Evolutionary conservation across 2,888 invertebrate genomes (phyloP), one percentile per base, ranked within the genome.

Genomic region (Helicoverpa assulta): DNA sequence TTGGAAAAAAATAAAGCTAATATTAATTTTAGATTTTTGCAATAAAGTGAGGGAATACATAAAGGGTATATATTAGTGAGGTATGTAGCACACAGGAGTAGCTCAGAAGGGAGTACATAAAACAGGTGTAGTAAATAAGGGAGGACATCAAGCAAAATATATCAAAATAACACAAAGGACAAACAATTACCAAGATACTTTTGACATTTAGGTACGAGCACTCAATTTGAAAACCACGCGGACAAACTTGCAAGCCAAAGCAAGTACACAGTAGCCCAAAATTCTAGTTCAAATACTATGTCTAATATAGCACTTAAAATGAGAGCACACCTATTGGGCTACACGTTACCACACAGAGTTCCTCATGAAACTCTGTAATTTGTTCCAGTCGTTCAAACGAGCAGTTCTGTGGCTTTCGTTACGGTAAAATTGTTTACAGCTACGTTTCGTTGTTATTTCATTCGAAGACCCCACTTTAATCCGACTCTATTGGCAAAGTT

Each of bases 301-400:
- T 60, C 16, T 16, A 52, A 71, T 50, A 61, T 8, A 76, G 53
- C 43, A 43, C 76, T 76, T 61, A 33, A 61, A 65, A 73, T 73
- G 51, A 37, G n/a, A 54, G 53, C 61, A 29, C 57, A 60, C 29
- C n/a, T 37, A 53, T 50, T 56, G 73, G 67, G 55, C 37, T 56
- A n/a, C 55, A 70, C 8, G 50, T 57, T 50, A 60, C 76, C 70
- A 5, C 81, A 63, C 52, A 1, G 52, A 76, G 81, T 80, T 76
- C 29, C 47, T 21, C 5, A 18, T 33, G 55, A 53, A 76, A 80
- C 70, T 80, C 59, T 37, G 58, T 76, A 80, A 76, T 80, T 76
- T 80, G 81, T 76, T 76, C 26, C 50, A 76, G 76, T 69, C 77
- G 69, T 63, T 76, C 55, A 40, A 26, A 60, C 75, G 52, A 56